These are phyloP conservation scores for Drosophila bocki DNA, from an alignment of 1,140 invertebrate species.

Conservation along the genomic window DNA sequence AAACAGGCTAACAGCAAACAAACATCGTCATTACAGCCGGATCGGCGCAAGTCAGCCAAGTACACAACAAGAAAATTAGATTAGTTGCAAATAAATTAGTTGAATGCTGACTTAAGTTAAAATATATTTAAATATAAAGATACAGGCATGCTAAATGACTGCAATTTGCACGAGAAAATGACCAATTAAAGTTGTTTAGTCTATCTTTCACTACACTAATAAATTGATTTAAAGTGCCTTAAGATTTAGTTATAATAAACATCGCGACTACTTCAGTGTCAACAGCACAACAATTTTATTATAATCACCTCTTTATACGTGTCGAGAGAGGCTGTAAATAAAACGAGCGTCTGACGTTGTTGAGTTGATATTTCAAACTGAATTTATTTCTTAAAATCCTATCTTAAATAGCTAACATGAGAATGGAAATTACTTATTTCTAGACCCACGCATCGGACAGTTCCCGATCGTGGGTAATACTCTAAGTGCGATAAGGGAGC, in stretches of 20 bases:
- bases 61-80: conserved; percentile 3
- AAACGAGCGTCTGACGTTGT: too few species aligned
- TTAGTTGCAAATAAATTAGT: not conserved
- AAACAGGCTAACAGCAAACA: conserved; percentile 45
- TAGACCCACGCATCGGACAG: too few species aligned
- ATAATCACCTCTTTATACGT: not conserved
- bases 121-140: not conserved
- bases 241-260: not conserved
- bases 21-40: conserved; percentile 34
- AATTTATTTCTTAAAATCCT: too few species aligned
- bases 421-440: too few species aligned
- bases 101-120: not conserved
- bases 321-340: too few species aligned
- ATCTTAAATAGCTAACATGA: too few species aligned
- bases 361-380: too few species aligned
- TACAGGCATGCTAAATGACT: not conserved
- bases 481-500: too few species aligned
- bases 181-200: not conserved
- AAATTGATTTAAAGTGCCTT: not conserved
- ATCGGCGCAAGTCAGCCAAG: conserved; percentile 1
- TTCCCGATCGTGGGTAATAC: too few species aligned
- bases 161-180: not conserved
- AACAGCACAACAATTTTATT: not conserved
- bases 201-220: not conserved
- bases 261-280: not conserved